phyloP scores from a whole-genome alignment of 2,888 invertebrate genomes.

The Drosophila kambysellisi region DNA sequence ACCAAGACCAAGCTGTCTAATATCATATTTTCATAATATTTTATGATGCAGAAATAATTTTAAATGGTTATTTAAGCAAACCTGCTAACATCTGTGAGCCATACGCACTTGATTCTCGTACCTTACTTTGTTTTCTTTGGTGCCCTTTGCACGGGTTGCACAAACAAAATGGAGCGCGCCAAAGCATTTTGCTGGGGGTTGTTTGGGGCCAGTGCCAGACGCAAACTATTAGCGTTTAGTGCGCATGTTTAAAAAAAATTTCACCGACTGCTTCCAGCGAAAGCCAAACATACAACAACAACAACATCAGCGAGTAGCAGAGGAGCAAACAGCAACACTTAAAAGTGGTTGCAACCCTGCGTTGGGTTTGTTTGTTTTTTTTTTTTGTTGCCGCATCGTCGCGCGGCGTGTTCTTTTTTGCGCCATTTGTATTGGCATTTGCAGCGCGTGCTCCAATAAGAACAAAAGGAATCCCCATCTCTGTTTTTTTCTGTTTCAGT shows the following conservation, averaged over 20 bases:
- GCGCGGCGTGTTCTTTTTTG: conserved; percentile 67
- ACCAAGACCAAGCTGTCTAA: conserved; percentile 28
- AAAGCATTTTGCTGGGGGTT: conserved; percentile 54
- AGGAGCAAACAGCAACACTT: conserved; percentile 75
- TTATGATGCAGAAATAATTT: conserved; percentile 80
- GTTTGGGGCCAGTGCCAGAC: conserved; percentile 49
- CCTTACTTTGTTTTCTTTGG: neutral
- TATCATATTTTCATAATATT: conserved; percentile 63
- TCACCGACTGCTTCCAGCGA: conserved; percentile 44
- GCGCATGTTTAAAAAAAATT: conserved; percentile 72
- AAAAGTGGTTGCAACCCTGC: conserved; percentile 80
- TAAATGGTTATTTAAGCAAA: conserved; percentile 47
- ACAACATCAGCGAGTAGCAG: conserved; percentile 33
- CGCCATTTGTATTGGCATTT: conserved; percentile 82
- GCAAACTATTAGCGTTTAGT: conserved; percentile 81
- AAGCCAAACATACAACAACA: conserved; percentile 49
- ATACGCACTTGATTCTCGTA: neutral
- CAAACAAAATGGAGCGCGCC: conserved; percentile 74
- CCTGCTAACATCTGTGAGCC: conserved; percentile 43
- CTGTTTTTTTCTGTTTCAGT: conserved; percentile 17
- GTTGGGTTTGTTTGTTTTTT: conserved; percentile 38
- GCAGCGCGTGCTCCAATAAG: conserved; percentile 79
- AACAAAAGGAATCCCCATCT: conserved; percentile 73
- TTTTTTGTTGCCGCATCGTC: conserved; percentile 14
- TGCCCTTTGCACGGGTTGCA: conserved; percentile 24